Percentiles rank a stretch among this genome's conserved stretches.
Evolutionary conservation across 2,113 vertebrate species (phyloP).

Genomic region (Pao palembangensis): DNA sequence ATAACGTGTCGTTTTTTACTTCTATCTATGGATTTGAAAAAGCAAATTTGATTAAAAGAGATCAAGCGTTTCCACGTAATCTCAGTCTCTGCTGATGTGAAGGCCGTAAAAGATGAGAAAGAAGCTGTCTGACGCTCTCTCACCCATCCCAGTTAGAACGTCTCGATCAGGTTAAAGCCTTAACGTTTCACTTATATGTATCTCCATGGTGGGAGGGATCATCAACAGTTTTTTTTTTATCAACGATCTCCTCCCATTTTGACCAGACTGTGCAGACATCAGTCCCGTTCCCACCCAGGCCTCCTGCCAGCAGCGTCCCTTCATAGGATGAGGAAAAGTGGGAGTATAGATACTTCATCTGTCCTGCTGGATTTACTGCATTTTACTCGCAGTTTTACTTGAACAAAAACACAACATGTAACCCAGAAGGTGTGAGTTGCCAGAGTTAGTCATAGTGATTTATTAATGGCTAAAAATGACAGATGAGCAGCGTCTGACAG

Average conservation of each 20-base stretch:
- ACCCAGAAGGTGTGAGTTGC: background rate
- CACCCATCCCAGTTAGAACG: conserved; percentile 14
- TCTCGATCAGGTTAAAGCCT: conserved; percentile 42
- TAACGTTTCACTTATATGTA: conserved; percentile 74
- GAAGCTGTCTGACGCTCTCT: conserved; percentile 14
- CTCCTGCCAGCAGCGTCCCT: conserved; percentile 39
- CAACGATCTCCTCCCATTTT: conserved; percentile 70
- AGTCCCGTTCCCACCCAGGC: conserved; percentile 48
- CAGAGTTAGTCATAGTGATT: background rate
- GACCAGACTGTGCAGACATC: conserved; percentile 54
- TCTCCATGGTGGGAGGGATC: conserved; percentile 65
- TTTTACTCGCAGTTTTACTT: conserved; percentile 13
- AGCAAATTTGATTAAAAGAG: conserved; percentile 4
- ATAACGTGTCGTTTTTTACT: conserved; percentile 26
- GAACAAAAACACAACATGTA: conserved; percentile 2
- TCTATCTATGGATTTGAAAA: no score
- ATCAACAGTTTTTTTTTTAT: conserved; percentile 30
- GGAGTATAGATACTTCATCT: conserved; percentile 27
- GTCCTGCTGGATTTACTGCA: conserved; percentile 7
- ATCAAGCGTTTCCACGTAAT: background rate
- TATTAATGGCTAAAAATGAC: background rate
- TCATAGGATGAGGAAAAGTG: conserved; percentile 23
- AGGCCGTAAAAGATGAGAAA: background rate
- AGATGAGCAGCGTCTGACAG: background rate
- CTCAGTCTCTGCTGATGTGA: no score